Percentiles rank a stretch among this genome's conserved stretches.
Conservation (phyloP, 2,888 invertebrate genomes). For the Drosophila anomalata region DNA sequence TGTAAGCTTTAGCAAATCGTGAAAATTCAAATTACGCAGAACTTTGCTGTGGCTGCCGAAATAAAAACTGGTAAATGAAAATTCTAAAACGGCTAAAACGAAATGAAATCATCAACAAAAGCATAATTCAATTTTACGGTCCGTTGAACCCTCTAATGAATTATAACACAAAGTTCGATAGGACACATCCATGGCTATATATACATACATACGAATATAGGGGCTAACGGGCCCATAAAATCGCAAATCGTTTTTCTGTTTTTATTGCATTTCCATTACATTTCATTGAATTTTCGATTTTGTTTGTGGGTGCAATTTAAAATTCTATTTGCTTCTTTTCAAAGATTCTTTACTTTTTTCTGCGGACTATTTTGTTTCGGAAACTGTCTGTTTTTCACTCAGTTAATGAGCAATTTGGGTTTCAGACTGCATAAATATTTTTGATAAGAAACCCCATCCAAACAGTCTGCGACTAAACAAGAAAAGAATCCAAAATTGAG, state of each 20-base stretch:
- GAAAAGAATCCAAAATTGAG: neutral
- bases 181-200: constrained; percentile 18
- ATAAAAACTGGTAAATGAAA: constrained; percentile 38
- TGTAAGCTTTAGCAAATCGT: neutral
- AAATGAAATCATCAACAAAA: constrained; percentile 71
- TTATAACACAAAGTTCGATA: constrained; percentile 55
- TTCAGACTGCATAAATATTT: constrained; percentile 52
- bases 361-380: constrained; percentile 5
- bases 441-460: neutral
- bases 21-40: constrained; percentile 45
- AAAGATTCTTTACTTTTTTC: constrained; percentile 7
- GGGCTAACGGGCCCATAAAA: constrained; percentile 5
- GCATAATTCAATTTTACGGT: constrained; percentile 76
- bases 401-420: constrained; percentile 70
- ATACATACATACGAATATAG: constrained; percentile 1
- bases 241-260: constrained; percentile 34
- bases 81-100: constrained; percentile 49
- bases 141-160: constrained; percentile 72
- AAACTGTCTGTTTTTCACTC: constrained; percentile 33
- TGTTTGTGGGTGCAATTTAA: constrained; percentile 13
- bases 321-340: constrained; percentile 17
- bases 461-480: neutral
- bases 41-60: constrained; percentile 22
- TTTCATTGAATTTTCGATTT: constrained; percentile 52
- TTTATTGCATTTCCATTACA: constrained; percentile 68